Conservation (phyloP, 2,797 vertebrate genomes). For the Tokudaia muenninki region DNA sequence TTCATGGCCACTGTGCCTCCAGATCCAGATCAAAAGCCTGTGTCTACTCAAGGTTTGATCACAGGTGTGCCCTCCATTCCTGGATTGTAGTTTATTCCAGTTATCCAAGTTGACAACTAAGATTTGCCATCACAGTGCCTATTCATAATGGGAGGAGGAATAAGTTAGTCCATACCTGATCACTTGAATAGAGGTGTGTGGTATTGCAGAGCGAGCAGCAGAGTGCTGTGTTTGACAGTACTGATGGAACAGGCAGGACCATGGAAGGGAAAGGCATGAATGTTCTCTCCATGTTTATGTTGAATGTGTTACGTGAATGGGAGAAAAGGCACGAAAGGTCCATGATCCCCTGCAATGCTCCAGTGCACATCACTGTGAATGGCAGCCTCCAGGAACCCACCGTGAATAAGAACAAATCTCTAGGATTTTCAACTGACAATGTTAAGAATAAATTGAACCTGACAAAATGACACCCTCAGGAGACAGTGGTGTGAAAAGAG, state of each 20-base stretch:
- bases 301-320: neutral
- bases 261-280: too few species aligned
- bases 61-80: neutral
- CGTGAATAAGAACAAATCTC: neutral
- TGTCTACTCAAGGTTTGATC: neutral
- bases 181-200: neutral
- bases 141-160: too few species aligned
- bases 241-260: neutral
- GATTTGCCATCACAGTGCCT: neutral
- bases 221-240: neutral
- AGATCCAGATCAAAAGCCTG: neutral
- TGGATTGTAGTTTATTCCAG: neutral
- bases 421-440: neutral
- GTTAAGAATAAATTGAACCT: neutral
- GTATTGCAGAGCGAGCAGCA: too few species aligned
- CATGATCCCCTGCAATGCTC: neutral
- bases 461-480: neutral
- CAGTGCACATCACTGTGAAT: neutral
- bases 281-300: too few species aligned
- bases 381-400: neutral
- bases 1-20: neutral
- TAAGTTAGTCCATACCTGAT: neutral
- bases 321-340: neutral
- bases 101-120: neutral
- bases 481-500: neutral